Base-by-base conservation (phyloP, 2,888 invertebrate genomes). In the Papilio gigon region DNA sequence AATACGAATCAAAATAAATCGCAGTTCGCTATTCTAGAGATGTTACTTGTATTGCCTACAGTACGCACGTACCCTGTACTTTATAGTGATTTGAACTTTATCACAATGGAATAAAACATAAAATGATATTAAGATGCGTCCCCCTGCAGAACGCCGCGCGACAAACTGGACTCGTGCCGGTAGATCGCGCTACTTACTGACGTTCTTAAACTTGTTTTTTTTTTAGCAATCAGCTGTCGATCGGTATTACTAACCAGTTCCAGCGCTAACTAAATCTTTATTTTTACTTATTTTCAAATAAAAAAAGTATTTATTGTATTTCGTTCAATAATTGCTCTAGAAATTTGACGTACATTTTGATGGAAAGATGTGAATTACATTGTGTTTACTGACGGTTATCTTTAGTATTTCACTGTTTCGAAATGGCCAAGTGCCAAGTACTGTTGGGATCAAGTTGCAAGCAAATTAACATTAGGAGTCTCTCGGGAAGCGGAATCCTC, bases 181-280 rank as follows among this genome's bases (percentile, higher is more conserved):
- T 69, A 69, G 65, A 61, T 64, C 61, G 69, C 69, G 65, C 69
- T 69, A 65, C 69, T 65, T 61, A 69, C 65, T 60, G 65, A 59
- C 37, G 60, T 50, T 69, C 64, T 53, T 40, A 67, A 67, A 67
- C 61, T 65, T 37, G 50, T 69, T 50, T 60, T 50, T 44, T 68
- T 69, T 69, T 65, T 69, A 69, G 53, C 42, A 69, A 69, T 65
- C 65, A 69, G 61, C 65, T 69, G 69, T 61, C 30, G 53, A 61
- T 50, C 53, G 35, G 65, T 65, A 60, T 42, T 50, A 59, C 58
- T 37, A 65, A 60, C 59, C 59, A 59, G 64, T 65, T 65, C 65
- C 20, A 42, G 8, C 27, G 60, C 33, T 59, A 50, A 62, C 50
- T 44, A 33, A 33, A 47, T 58, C 63, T 44, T 68, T 58, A 9